A percentile compares a stretch with the other conserved stretches of the same genome.
Conservation (phyloP, 1,140 invertebrate species). For the Pachypeltis micranthus region DNA sequence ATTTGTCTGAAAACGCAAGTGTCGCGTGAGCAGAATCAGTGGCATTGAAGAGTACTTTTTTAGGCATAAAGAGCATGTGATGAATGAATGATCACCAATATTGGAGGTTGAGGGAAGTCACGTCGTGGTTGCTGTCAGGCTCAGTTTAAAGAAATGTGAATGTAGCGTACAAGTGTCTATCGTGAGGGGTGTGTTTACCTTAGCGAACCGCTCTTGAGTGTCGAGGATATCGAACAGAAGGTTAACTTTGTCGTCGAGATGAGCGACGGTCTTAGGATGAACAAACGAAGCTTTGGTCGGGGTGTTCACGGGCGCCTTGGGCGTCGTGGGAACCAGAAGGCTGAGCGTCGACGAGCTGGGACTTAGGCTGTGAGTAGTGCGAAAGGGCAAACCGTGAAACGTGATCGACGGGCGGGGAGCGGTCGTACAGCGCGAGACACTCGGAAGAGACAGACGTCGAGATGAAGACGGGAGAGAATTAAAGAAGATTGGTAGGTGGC, state of each 20-base stretch:
- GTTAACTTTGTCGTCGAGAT: constrained; percentile 59
- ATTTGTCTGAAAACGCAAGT: too few species aligned
- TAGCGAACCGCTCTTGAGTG: constrained; percentile 62
- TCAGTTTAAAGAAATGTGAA: too few species aligned
- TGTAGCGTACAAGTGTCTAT: too few species aligned
- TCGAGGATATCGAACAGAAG: constrained; percentile 68
- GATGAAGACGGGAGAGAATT: constrained; percentile 27
- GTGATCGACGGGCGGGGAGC: constrained; percentile 39
- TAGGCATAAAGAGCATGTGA: too few species aligned
- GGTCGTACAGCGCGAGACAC: constrained; percentile 30
- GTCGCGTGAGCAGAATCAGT: too few species aligned
- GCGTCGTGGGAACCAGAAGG: constrained; percentile 38
- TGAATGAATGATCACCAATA: too few species aligned
- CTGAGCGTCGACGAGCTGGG: constrained; percentile 36
- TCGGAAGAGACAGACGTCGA: constrained; percentile 35
- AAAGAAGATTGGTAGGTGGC: background rate
- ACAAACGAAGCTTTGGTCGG: constrained; percentile 29
- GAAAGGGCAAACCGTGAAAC: constrained; percentile 46
- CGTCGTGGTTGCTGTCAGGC: too few species aligned
- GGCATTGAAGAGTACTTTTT: too few species aligned
- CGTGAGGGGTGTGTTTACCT: too few species aligned
- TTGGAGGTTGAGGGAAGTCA: too few species aligned
- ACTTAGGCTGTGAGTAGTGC: constrained; percentile 27
- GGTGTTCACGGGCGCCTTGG: constrained; percentile 23
- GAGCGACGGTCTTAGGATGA: constrained; percentile 46